A percentile compares a stretch with the other conserved stretches of the same genome.
These are phyloP conservation scores for Drosophila suboccidentalis DNA, from an alignment of 2,888 invertebrate species.

Conservation along the genomic window DNA sequence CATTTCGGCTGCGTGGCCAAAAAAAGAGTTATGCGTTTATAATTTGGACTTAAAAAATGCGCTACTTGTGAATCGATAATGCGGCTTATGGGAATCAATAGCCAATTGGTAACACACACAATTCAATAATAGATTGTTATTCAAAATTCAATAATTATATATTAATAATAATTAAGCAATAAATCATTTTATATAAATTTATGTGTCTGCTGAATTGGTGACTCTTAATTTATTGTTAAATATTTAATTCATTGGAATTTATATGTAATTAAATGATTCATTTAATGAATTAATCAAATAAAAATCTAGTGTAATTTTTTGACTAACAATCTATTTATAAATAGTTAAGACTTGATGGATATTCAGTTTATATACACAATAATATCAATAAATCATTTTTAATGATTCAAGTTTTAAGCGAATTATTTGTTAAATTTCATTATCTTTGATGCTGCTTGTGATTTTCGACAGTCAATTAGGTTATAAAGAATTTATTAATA, in stretches of 20 bases:
- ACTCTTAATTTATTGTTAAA: neutral
- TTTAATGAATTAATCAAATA: neutral
- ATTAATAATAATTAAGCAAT: neutral
- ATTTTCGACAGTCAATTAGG: too few relatives aligned
- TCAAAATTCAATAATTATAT: neutral
- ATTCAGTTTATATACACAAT: neutral
- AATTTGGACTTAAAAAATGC: conserved; percentile 51
- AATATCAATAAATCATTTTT: neutral
- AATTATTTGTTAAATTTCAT: neutral
- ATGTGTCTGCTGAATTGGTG: neutral
- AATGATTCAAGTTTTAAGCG: neutral
- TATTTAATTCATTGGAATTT: neutral
- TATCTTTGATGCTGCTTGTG: neutral
- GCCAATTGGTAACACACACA: conserved; percentile 12
- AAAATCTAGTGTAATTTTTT: neutral
- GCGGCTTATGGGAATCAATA: neutral
- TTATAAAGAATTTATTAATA: too few relatives aligned
- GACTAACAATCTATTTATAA: neutral
- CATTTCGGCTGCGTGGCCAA: conserved; percentile 32
- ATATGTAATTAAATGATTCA: neutral
- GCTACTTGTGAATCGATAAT: conserved; percentile 34
- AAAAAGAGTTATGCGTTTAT: conserved; percentile 69
- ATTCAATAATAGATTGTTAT: neutral
- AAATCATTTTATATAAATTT: neutral
- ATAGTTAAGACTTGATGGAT: neutral